Percentiles rank a stretch among this genome's conserved stretches.
phyloP scores from a whole-genome alignment of 2,113 vertebrate genomes.

The Corythoichthys haematopterus region DNA sequence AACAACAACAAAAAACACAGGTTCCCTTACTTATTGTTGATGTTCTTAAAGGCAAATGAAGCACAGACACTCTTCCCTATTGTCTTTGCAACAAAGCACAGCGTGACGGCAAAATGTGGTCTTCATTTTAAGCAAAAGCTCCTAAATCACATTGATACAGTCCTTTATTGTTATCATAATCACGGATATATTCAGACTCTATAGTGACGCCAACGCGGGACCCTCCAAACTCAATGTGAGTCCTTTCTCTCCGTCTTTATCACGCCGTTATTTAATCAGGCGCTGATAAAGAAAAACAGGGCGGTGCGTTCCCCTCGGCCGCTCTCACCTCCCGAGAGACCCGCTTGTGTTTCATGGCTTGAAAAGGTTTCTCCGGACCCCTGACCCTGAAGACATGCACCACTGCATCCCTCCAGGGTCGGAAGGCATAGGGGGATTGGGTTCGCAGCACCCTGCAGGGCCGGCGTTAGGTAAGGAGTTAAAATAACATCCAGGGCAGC shows the following conservation, averaged over 20 bases:
- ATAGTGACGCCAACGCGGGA: slow-evolving; percentile 1
- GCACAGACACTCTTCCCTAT: background rate
- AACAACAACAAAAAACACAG: background rate
- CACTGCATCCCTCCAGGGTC: slow-evolving; percentile 38
- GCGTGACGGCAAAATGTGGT: background rate
- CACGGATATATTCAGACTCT: background rate
- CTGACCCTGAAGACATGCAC: slow-evolving; percentile 54
- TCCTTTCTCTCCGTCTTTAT: slow-evolving; percentile 25
- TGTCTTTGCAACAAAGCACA: slow-evolving; percentile 5
- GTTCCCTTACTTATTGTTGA: slow-evolving; percentile 1
- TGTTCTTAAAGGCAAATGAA: background rate
- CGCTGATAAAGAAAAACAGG: slow-evolving; percentile 40
- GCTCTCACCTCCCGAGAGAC: slow-evolving; percentile 35
- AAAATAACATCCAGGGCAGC: slow-evolving; percentile 62
- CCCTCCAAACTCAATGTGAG: background rate
- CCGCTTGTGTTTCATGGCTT: slow-evolving; percentile 53
- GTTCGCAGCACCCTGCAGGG: slow-evolving; percentile 57
- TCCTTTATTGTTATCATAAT: slow-evolving; percentile 4
- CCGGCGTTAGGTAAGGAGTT: slow-evolving; percentile 38
- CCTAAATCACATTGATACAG: background rate
- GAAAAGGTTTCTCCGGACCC: slow-evolving; percentile 50
- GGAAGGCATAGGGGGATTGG: slow-evolving; percentile 32
- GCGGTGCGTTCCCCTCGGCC: slow-evolving; percentile 32
- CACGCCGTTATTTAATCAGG: slow-evolving; percentile 38
- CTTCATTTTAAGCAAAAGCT: background rate